Percentiles rank a stretch among this genome's conserved stretches.
Evolutionary conservation across 1,140 invertebrate genomes (phyloP).

Genomic region (Rhagoletis pomonella): DNA sequence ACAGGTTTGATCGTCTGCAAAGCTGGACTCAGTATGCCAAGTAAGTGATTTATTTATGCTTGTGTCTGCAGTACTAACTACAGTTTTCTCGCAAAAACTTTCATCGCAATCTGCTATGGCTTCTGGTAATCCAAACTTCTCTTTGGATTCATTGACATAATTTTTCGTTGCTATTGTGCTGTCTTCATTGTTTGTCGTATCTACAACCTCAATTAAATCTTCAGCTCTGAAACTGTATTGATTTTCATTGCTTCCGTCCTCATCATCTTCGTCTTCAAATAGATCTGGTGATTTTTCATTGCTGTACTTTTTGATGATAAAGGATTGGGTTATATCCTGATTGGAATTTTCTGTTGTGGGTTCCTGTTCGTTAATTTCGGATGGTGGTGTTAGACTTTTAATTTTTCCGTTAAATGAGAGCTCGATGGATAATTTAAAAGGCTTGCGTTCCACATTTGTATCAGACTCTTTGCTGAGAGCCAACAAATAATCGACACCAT

Average conservation of each 20-base stretch:
- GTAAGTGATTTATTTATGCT: constrained; percentile 61
- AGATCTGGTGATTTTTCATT: constrained; percentile 71
- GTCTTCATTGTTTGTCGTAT: neutral
- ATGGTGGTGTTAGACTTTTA: constrained; percentile 18
- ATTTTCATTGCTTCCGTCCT: constrained; percentile 56
- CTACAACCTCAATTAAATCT: neutral
- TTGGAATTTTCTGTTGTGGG: constrained; percentile 55
- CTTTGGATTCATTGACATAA: neutral
- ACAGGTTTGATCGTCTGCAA: constrained; percentile 68
- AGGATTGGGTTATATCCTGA: constrained; percentile 58
- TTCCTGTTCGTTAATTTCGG: constrained; percentile 51
- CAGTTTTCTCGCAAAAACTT: constrained; percentile 60
- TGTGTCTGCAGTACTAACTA: constrained; percentile 18
- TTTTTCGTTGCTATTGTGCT: neutral
- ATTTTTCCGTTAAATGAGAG: constrained; percentile 71
- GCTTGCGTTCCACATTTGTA: neutral
- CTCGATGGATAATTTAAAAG: constrained; percentile 46
- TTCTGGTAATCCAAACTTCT: neutral
- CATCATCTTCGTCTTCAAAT: constrained; percentile 69
- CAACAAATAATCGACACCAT: constrained; percentile 29
- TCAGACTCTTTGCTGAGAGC: neutral
- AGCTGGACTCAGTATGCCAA: constrained; percentile 65
- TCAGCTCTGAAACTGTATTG: neutral
- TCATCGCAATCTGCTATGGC: constrained; percentile 60
- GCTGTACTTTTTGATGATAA: constrained; percentile 62